Percentiles rank a stretch among this genome's conserved stretches.
These are phyloP conservation scores for Ptyas mucosa DNA, from an alignment of 2,113 vertebrate genomes.

Conservation along the genomic window DNA sequence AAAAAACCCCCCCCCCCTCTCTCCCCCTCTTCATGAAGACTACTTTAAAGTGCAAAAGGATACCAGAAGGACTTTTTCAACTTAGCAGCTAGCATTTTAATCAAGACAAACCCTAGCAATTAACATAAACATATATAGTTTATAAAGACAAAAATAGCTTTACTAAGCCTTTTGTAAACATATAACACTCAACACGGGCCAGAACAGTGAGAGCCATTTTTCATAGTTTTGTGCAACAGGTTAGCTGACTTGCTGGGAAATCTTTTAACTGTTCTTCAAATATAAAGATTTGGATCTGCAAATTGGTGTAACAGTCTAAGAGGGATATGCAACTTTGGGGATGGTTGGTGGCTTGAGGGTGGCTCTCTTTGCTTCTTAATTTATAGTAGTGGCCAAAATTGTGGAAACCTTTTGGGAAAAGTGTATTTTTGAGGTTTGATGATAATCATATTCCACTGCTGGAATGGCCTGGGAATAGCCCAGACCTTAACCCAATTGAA, in stretches of 20 bases:
- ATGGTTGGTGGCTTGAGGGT: too few species aligned
- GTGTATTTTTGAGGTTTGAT: too few species aligned
- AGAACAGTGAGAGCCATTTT: slow-evolving; percentile 52
- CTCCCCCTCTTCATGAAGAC: not conserved
- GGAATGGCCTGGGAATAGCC: too few species aligned
- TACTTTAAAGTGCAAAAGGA: slow-evolving; percentile 18
- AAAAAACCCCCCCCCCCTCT: not conserved
- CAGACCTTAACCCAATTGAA: too few species aligned
- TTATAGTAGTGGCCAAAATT: too few species aligned
- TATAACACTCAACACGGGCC: slow-evolving; percentile 61
- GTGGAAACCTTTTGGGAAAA: too few species aligned
- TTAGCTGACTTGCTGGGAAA: slow-evolving; percentile 36
- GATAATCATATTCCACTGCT: too few species aligned
- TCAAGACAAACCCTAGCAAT: slow-evolving; percentile 61
- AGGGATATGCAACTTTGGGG: not conserved
- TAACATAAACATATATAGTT: slow-evolving; percentile 62
- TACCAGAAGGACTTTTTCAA: slow-evolving; percentile 42
- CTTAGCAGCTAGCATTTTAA: slow-evolving; percentile 57
- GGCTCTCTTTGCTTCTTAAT: too few species aligned
- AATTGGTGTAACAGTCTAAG: not conserved
- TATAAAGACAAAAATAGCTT: slow-evolving; percentile 70
- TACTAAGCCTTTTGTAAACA: slow-evolving; percentile 68
- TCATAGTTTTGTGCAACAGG: slow-evolving; percentile 57
- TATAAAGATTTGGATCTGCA: not conserved
- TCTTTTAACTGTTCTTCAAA: slow-evolving; percentile 43